Base-by-base conservation (phyloP, 2,113 vertebrate species). In the Daphoenositta chrysoptera region DNA sequence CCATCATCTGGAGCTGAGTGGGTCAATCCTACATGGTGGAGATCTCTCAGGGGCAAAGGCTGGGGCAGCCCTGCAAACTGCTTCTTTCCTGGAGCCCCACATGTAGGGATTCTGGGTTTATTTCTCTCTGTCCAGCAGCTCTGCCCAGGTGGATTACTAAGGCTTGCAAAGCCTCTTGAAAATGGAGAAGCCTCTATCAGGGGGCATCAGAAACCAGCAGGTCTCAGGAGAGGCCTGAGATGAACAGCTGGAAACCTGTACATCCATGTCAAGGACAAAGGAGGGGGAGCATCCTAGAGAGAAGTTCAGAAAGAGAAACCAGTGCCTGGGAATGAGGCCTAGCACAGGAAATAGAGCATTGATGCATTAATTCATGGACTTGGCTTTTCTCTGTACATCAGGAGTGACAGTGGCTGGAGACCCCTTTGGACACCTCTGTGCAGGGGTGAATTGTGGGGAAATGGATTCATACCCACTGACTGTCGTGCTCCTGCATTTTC, bases 401-500 rank as follows among this genome's bases (percentile, higher is more conserved):
- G 69, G 64, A 77, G 40, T 33, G 40, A 20, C 73, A 69, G 26
- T 30, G 31, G 10, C 17, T 85, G n/a, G 56, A 78, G 27, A 69
- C 21, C 2, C 21, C 11, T 51, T 47, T 70, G 50, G 37, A 51
- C 24, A 21, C 8, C n/a, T 26, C 2, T 28, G 13, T 27, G 10
- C 12, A 18, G 35, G 35, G 18, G 14, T 48, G 21, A 89, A 35
- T 13, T 37, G 9, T 2, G 2, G 7, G 21, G 44, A 65, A 42
- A 68, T 0, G 10, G 30, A n/a, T 64, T 64, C 1, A 2, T 19
- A 40, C 13, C 13, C 30, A 31, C n/a, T 2, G 4, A 5, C 26
- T 28, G 17, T 10, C 17, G 10, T 31, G 13, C 19, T 68, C 18
- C 56, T 89, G 39, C 20, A 21, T 60, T 72, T 65, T 31, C 42